Base-by-base conservation (phyloP, 2,113 vertebrate genomes). In the Pipa parva region DNA sequence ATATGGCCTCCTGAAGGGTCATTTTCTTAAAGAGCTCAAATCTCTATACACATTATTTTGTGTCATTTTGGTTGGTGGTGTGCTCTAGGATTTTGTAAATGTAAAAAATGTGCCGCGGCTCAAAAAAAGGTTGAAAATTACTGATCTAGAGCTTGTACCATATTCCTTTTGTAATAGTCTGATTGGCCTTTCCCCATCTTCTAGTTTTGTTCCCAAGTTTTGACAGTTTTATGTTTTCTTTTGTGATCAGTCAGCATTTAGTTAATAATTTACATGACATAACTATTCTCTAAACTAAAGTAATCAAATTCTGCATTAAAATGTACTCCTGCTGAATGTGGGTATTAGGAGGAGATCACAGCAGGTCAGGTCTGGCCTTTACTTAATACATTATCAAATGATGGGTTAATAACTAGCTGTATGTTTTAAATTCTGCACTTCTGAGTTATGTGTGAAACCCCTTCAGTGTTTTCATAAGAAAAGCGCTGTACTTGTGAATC, bases 351-450 rank as follows among this genome's bases (percentile, higher is more conserved):
- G 5, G 57, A 36, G 57, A n/a, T 69, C 50, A 51, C 51, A 27
- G 31, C 11, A 69, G 66, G 66, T 69, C 57, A 69, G 33, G 26
- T 13, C 22, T 8, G 29, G 18, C 52, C 2, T 29, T 13, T 56
- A 11, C 29, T 60, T 10, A 28, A 11, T 25, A 31, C 13, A 25
- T 66, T 22, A 31, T 24, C 20, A 31, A 52, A 27, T 60, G 66
- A 60, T 60, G 48, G 31, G 63, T 69, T 69, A 69, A 69, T 61
- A 69, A 60, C 42, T 69, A 69, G 36, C 57, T 60, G 55, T 59
- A 54, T n/a, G 50, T 29, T 60, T 59, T 26, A 12, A 29, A 42
- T 69, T 31, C 25, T 33, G 60, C 66, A 60, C 66, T 10, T 69
- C 29, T 51, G 29, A 59, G 8, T 5, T 60, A 52, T 5, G 57